These are phyloP conservation scores for Augochlora pura DNA, from an alignment of 1,140 invertebrate genomes.

Conservation along the genomic window DNA sequence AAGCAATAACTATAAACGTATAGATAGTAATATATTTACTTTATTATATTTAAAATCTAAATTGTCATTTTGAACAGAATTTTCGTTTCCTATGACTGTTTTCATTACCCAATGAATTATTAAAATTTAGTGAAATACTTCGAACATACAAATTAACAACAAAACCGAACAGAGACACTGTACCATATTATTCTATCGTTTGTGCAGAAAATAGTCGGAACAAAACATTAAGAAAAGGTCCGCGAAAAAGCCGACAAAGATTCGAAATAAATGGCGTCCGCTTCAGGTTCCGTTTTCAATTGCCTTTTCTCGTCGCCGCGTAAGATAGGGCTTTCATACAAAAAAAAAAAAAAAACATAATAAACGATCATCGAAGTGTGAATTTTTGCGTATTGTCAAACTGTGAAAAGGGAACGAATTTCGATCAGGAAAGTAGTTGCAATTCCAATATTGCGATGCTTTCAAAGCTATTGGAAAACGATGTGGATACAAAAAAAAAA, in stretches of 20 bases:
- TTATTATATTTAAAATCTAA: too few species aligned
- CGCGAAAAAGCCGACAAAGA: background rate
- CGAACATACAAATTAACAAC: too few species aligned
- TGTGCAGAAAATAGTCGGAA: too few species aligned
- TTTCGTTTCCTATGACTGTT: too few species aligned
- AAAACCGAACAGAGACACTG: too few species aligned
- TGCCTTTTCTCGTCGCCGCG: background rate
- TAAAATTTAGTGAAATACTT: too few species aligned
- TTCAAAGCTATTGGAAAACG: slow-evolving; percentile 21
- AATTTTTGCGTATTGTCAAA: slow-evolving; percentile 39
- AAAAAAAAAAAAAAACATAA: background rate
- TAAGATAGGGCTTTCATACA: slow-evolving; percentile 3
- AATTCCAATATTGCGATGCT: slow-evolving; percentile 39
- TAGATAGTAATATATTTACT: too few species aligned
- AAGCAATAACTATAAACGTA: too few species aligned
- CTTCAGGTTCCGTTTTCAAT: background rate
- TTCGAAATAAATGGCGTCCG: background rate
- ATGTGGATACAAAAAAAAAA: slow-evolving; percentile 28
- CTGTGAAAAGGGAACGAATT: slow-evolving; percentile 33
- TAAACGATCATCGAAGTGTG: slow-evolving; percentile 20
- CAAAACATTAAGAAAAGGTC: too few species aligned
- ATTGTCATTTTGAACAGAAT: too few species aligned
- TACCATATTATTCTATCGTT: too few species aligned
- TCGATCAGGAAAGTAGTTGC: slow-evolving; percentile 39
- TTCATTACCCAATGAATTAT: too few species aligned